A percentile compares a stretch with the other conserved stretches of the same genome.
Evolutionary conservation across 2,113 vertebrate species (phyloP).

Genomic region (Coptodon rendalli): DNA sequence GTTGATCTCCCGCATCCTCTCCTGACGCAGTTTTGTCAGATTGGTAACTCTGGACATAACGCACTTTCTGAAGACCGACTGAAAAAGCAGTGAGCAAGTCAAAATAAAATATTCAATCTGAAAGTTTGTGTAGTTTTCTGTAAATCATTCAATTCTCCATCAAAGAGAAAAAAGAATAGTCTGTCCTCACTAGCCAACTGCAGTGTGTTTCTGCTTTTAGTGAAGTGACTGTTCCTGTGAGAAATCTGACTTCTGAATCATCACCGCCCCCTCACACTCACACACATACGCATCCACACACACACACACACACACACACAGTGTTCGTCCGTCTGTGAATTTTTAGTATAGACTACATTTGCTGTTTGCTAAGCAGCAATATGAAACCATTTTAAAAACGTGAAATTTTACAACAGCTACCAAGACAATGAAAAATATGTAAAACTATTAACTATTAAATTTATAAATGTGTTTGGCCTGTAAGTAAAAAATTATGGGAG

Average conservation of each 20-base stretch:
- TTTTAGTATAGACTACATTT: background rate
- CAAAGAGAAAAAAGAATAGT: background rate
- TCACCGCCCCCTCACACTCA: conserved; percentile 36
- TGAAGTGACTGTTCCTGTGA: conserved; percentile 60
- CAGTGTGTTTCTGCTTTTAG: conserved; percentile 46
- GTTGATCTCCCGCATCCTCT: conserved; percentile 50
- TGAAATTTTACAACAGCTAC: background rate
- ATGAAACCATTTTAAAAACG: background rate
- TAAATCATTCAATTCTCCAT: background rate
- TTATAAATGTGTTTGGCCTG: background rate
- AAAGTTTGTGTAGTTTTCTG: background rate
- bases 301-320: background rate
- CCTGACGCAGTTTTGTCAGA: conserved; percentile 51
- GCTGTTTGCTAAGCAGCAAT: background rate
- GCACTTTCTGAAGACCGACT: background rate
- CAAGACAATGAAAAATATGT: background rate
- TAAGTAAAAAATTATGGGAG: background rate
- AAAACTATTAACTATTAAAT: background rate
- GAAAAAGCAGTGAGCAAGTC: background rate
- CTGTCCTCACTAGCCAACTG: conserved; percentile 21
- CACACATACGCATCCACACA: background rate
- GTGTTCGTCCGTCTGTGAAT: background rate
- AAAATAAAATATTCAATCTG: background rate
- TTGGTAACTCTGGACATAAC: conserved; percentile 50
- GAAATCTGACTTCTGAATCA: conserved; percentile 63